Percentiles rank a stretch among this genome's conserved stretches.
These are phyloP conservation scores for Lamprologus speciosus DNA, from an alignment of 2,113 vertebrate genomes.

Conservation along the genomic window DNA sequence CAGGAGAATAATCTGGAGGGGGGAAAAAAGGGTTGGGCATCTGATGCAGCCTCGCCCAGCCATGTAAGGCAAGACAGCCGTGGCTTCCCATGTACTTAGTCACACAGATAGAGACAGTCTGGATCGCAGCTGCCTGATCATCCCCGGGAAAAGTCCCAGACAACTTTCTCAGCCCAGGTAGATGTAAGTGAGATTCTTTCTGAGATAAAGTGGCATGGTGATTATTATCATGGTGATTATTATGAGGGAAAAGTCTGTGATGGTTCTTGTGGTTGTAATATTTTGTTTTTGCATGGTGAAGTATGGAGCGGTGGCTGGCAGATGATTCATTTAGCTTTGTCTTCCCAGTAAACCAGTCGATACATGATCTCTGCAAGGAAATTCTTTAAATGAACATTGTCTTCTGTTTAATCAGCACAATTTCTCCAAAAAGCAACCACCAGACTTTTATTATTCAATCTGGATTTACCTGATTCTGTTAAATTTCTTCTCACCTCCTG, in stretches of 20 bases:
- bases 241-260: not conserved
- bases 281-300: not conserved
- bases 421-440: not conserved
- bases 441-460: not conserved
- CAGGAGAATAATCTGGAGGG: not conserved
- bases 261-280: not conserved
- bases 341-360: not conserved
- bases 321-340: not conserved
- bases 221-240: not conserved
- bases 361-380: not conserved
- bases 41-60: conserved; percentile 49
- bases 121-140: conserved; percentile 17
- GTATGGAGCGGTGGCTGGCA: not conserved
- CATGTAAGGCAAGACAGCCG: conserved; percentile 39
- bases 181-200: not conserved
- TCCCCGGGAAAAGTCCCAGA: not conserved
- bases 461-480: not conserved
- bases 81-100: conserved; percentile 41
- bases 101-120: not conserved
- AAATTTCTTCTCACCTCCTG: not conserved
- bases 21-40: conserved; percentile 39
- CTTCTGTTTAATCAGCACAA: fast-evolving
- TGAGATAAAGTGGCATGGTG: not conserved
- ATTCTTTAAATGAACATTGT: not conserved
- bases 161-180: conserved; percentile 36